A percentile compares a stretch with the other conserved stretches of the same genome.
phyloP scores from a whole-genome alignment of 2,888 invertebrate genomes.

The Drosophila mimica region DNA sequence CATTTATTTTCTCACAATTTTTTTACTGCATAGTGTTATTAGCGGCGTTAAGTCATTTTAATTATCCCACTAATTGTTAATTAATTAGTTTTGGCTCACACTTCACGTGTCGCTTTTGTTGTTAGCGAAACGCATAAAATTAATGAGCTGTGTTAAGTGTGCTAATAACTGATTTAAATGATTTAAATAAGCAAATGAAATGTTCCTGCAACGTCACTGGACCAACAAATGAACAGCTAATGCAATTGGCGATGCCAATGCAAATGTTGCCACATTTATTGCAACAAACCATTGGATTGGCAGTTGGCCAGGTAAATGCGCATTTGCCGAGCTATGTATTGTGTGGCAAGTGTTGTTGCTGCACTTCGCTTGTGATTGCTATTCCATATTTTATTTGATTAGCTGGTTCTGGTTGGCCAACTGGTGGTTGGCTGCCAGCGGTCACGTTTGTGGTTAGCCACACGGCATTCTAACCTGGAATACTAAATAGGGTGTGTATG shows the following conservation, averaged over 20 bases:
- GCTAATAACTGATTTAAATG: slow-evolving; percentile 52
- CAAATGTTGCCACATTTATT: slow-evolving; percentile 26
- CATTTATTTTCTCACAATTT: too few relatives aligned
- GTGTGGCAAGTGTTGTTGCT: slow-evolving; percentile 5
- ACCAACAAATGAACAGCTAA: slow-evolving; percentile 10
- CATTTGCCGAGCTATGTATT: slow-evolving; percentile 22
- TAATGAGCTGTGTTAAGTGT: slow-evolving; percentile 39
- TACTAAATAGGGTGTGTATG: neutral
- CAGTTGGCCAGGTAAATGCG: slow-evolving; percentile 25
- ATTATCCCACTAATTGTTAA: slow-evolving; percentile 47
- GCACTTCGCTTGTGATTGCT: slow-evolving; percentile 23
- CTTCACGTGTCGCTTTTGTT: slow-evolving; percentile 1
- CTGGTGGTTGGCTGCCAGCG: slow-evolving; percentile 18
- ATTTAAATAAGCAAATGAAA: slow-evolving; percentile 8
- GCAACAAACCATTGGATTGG: slow-evolving; percentile 20
- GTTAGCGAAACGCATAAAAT: slow-evolving; percentile 20
- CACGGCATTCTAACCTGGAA: slow-evolving; percentile 17
- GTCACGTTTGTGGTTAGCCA: slow-evolving; percentile 40
- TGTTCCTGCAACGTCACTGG: neutral
- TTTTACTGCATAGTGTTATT: neutral
- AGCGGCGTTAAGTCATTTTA: slow-evolving; percentile 23
- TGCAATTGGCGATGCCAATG: slow-evolving; percentile 28
- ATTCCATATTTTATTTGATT: slow-evolving; percentile 57
- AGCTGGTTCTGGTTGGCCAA: slow-evolving; percentile 31
- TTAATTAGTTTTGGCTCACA: slow-evolving; percentile 42